Evolutionary conservation across 2,888 invertebrate genomes (phyloP).

Genomic region (Melieria picta): DNA sequence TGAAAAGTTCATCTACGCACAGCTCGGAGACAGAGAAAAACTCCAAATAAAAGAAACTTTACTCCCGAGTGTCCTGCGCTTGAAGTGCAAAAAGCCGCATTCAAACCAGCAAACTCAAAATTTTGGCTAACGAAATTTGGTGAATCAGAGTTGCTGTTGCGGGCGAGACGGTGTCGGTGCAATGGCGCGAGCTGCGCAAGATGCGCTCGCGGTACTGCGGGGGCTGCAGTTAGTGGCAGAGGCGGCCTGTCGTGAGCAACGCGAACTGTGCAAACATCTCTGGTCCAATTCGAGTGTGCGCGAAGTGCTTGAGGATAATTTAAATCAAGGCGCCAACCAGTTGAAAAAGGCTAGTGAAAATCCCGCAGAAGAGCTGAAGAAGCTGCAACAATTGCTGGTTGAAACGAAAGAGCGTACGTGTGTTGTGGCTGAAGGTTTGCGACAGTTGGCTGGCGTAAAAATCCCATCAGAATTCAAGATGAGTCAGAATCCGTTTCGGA

Average conservation of each 20-base stretch:
- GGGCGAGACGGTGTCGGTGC: neutral
- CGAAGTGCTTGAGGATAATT: conserved; percentile 61
- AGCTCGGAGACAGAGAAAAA: conserved; percentile 1
- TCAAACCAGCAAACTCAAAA: neutral
- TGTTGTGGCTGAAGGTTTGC: conserved; percentile 78
- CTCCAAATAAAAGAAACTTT: neutral
- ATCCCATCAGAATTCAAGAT: conserved; percentile 45
- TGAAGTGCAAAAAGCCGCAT: neutral
- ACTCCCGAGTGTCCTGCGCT: neutral
- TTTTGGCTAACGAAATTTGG: neutral
- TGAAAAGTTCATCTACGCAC: neutral
- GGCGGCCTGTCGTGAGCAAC: conserved; percentile 75
- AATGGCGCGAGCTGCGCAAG: conserved; percentile 68
- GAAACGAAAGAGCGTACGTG: conserved; percentile 73
- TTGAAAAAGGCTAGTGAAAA: conserved; percentile 50
- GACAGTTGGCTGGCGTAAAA: conserved; percentile 68
- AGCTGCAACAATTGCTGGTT: conserved; percentile 66
- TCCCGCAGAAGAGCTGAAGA: conserved; percentile 60
- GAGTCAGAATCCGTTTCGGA: conserved; percentile 39
- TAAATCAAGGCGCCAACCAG: conserved; percentile 49
- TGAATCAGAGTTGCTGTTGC: neutral
- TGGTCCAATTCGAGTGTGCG: conserved; percentile 79
- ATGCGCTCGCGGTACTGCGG: conserved; percentile 74
- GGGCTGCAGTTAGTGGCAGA: conserved; percentile 76
- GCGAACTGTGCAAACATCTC: conserved; percentile 70